Percentiles rank a stretch among this genome's conserved stretches.
Conservation (phyloP, 2,797 vertebrate genomes). For the Ptychobarbus kaznakovi region DNA sequence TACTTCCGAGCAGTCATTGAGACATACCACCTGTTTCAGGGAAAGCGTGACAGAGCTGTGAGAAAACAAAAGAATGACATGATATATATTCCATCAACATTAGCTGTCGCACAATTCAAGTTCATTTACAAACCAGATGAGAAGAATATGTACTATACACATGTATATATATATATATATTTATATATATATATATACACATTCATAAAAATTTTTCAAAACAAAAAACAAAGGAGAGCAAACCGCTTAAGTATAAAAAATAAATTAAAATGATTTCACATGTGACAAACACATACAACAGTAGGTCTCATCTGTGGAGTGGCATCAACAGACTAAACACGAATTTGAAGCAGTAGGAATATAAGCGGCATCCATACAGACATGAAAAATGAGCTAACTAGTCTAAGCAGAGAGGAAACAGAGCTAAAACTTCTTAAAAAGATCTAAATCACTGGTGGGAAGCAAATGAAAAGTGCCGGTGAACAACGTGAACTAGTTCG, state of each 20-base stretch:
- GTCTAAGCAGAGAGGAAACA: constrained; percentile 49
- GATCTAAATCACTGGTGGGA: constrained; percentile 40
- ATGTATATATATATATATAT: constrained; percentile 59
- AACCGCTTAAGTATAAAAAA: constrained; percentile 79
- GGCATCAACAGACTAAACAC: constrained; percentile 30
- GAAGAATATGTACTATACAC: constrained; percentile 52
- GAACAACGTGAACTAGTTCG: constrained; percentile 17
- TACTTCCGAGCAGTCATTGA: constrained; percentile 54
- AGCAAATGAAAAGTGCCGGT: constrained; percentile 1
- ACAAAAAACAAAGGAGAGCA: constrained; percentile 56
- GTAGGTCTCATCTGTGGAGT: constrained; percentile 51
- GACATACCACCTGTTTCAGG: constrained; percentile 45
- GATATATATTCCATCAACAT: constrained; percentile 55
- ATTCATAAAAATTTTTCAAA: constrained; percentile 68
- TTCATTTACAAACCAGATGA: constrained; percentile 64
- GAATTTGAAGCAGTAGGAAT: constrained; percentile 47
- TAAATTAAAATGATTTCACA: constrained; percentile 82
- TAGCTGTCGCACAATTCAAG: constrained; percentile 57
- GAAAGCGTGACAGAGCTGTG: constrained; percentile 50
- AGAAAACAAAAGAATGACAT: constrained; percentile 52
- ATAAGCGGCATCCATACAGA: constrained; percentile 47
- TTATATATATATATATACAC: constrained; percentile 37
- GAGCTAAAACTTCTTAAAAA: constrained; percentile 63
- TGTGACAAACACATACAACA: constrained; percentile 64
- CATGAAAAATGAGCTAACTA: constrained; percentile 36